Conservation (phyloP, 2,888 invertebrate genomes). For the Agonopterix subpropinquella region DNA sequence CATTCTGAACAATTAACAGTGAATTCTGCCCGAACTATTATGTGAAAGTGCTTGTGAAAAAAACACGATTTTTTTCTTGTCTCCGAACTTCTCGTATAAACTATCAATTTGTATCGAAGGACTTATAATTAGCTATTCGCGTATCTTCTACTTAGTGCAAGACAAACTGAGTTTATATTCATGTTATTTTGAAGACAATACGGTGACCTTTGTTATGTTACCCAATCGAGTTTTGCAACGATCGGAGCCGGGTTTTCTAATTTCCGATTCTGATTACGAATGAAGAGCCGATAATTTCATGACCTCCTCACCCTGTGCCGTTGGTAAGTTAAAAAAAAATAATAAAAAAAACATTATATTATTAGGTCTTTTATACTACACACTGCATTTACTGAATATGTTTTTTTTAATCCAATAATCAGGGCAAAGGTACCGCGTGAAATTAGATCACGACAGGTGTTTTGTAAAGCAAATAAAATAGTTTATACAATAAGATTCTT, state of each 20-base stretch:
- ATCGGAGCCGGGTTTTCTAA: slow-evolving; percentile 12
- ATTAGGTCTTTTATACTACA: slow-evolving; percentile 6
- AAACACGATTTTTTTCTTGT: not conserved
- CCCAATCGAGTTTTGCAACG: slow-evolving; percentile 8
- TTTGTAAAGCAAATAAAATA: slow-evolving; percentile 1
- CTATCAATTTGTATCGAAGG: slow-evolving; percentile 22
- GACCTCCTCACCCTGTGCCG: slow-evolving; percentile 7
- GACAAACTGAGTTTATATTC: slow-evolving; percentile 6
- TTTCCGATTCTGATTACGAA: slow-evolving; percentile 10
- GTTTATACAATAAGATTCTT: slow-evolving; percentile 15
- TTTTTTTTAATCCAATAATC: slow-evolving; percentile 14
- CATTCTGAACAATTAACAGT: slow-evolving; percentile 13
- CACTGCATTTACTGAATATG: not conserved
- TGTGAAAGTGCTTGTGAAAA: slow-evolving; percentile 10
- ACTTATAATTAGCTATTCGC: slow-evolving; percentile 25
- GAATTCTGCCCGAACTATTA: slow-evolving; percentile 7
- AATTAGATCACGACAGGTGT: slow-evolving; percentile 16
- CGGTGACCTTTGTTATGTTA: slow-evolving; percentile 10
- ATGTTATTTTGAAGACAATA: slow-evolving; percentile 4
- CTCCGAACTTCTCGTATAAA: slow-evolving; percentile 9
- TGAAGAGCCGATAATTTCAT: slow-evolving; percentile 16
- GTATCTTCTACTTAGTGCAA: slow-evolving; percentile 10
- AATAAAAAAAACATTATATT: not conserved
- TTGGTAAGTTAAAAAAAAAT: not conserved
- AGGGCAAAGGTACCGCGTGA: not conserved